Evolutionary conservation across 2,797 vertebrate genomes (phyloP).

Genomic region (Characodon lateralis): DNA sequence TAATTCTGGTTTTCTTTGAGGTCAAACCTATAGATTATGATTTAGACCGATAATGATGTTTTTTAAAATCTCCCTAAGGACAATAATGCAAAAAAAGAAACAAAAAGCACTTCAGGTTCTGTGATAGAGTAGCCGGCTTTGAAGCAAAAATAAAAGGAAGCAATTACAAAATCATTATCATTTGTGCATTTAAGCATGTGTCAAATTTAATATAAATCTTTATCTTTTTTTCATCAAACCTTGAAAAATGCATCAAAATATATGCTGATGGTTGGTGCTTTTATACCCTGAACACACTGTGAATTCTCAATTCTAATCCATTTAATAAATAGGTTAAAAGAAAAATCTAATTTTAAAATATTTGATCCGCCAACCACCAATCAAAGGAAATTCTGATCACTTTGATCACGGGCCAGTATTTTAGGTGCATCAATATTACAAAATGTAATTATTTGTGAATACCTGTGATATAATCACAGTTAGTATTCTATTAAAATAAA

Average conservation of each 20-base stretch:
- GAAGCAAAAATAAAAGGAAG: not conserved
- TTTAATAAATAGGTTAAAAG: not conserved
- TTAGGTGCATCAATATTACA: not conserved
- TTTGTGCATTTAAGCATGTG: not conserved
- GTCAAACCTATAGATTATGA: not conserved
- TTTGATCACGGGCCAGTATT: not conserved
- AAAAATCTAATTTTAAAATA: not conserved
- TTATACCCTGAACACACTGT: not conserved
- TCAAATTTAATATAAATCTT: not conserved
- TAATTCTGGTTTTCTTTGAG: not conserved
- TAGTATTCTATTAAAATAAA: not conserved
- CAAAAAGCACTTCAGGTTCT: not conserved
- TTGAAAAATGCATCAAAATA: not conserved
- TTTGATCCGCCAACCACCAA: not conserved
- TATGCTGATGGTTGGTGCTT: not conserved
- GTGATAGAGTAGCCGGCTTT: not conserved
- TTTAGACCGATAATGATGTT: not conserved
- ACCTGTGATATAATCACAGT: not conserved
- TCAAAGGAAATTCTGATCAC: not conserved
- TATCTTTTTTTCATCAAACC: not conserved
- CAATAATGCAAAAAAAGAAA: not conserved
- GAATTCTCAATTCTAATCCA: not conserved
- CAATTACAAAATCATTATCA: not conserved
- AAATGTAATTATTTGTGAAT: not conserved
- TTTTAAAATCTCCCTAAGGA: not conserved